Percentiles rank a stretch among this genome's conserved stretches.
phyloP scores from a whole-genome alignment of 2,797 vertebrate species.

The Iguana delicatissima region DNA sequence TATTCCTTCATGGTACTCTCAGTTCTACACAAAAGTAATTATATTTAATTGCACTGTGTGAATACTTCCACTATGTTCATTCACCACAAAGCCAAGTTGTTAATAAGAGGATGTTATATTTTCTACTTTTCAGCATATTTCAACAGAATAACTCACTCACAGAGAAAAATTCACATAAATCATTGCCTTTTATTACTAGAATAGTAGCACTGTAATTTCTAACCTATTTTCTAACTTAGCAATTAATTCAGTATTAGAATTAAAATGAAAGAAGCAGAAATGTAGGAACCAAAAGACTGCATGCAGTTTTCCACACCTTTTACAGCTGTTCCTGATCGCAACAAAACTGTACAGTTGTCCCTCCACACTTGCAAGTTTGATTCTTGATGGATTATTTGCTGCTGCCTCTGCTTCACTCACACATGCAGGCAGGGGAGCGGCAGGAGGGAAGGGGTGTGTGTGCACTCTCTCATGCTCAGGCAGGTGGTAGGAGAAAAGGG shows the following conservation, averaged over 20 bases:
- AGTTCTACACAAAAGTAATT: constrained; percentile 52
- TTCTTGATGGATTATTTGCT: too few species aligned
- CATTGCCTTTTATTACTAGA: constrained; percentile 49
- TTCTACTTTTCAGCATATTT: constrained; percentile 35
- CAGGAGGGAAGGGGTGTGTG: too few species aligned
- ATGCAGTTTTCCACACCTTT: constrained; percentile 33
- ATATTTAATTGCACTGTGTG: constrained; percentile 48
- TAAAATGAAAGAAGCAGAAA: constrained; percentile 33
- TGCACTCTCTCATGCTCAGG: too few species aligned
- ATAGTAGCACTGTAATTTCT: constrained; percentile 44
- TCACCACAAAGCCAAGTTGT: constrained; percentile 49
- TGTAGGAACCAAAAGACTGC: constrained; percentile 52
- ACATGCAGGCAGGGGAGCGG: too few species aligned
- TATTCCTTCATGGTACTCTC: constrained; percentile 57
- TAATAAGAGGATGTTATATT: constrained; percentile 51
- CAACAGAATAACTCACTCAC: constrained; percentile 45
- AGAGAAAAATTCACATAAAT: constrained; percentile 48
- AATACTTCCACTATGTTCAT: constrained; percentile 8
- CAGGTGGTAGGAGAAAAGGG: too few species aligned
- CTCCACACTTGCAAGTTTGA: too few species aligned
- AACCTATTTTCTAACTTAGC: constrained; percentile 28
- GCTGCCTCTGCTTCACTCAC: too few species aligned
- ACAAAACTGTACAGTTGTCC: constrained; percentile 11
- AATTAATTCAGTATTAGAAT: constrained; percentile 71
- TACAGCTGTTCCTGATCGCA: constrained; percentile 42